These are phyloP conservation scores for Erpobdella octoculata DNA, from an alignment of 2,888 invertebrate species.

Conservation along the genomic window DNA sequence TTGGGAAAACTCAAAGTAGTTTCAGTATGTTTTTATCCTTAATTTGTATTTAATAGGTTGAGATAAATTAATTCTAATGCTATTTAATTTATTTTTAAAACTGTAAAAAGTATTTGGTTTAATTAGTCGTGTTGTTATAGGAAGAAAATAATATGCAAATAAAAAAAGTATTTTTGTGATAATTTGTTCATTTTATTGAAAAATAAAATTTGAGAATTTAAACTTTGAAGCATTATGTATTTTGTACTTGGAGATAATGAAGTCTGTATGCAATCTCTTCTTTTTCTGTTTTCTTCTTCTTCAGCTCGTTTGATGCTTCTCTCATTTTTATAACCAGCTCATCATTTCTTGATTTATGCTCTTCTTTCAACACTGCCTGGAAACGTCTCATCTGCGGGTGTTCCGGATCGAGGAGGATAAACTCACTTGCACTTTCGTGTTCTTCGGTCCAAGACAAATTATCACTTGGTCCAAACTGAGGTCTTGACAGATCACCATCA, in stretches of 20 bases:
- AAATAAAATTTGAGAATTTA: no score
- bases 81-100: no score
- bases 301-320: background rate
- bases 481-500: background rate
- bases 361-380: constrained; percentile 5
- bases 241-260: background rate
- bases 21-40: no score
- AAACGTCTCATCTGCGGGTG: constrained; percentile 25
- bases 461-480: background rate
- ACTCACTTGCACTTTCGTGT: background rate
- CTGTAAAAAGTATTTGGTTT: no score
- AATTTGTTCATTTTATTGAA: no score
- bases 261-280: background rate
- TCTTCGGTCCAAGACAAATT: background rate
- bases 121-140: no score
- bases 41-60: no score
- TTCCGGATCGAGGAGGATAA: background rate
- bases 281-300: constrained; percentile 2
- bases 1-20: no score
- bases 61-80: no score
- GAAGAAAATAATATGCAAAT: no score
- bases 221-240: no score
- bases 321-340: background rate
- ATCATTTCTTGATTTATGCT: constrained; percentile 3
- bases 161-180: no score